Evolutionary conservation across 2,888 invertebrate species (phyloP), one percentile per base, ranked within the genome.

Genomic region (Hofmannophila pseudospretella): DNA sequence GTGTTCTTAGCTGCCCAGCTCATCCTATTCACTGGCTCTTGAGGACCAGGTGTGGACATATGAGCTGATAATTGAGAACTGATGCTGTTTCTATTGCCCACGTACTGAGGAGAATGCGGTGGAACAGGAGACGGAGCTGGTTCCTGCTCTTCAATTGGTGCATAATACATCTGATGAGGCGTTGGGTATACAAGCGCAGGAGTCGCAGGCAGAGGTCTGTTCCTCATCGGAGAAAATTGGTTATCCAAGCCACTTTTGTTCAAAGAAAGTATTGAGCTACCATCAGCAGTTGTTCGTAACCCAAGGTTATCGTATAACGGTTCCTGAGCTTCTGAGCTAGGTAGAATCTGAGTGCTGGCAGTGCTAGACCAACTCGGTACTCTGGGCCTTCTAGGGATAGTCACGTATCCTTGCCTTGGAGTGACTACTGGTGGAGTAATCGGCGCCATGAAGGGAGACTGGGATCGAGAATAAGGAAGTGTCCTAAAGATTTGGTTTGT

Each of bases 231-330:
- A 34, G 78, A 89, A 46, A 84, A 86, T 32, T 72, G 86, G 8
- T 66, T 72, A 53, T 89, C 87, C 42, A 89, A 68, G 5, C 90
- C 90, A 13, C 91, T 86, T 77, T 94, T 94, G 67, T 94, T 94
- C 38, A 96, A 69, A 37, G 94, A 94, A 20, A 94, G 75, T 7
- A 91, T 91, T 2, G 94, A 94, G 64, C 93, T 94, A n/a, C 96
- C 96, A 46, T 94, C 93, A 10, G 94, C 95, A 10, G 96, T 95
- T 10, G 95, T 95, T 34, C 96, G 89, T 10, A 93, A 77, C 0
- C 96, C 96, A 31, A 96, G 79, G 67, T 96, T 96, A 64, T 96
- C 96, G 66, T 96, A 96, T 13, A 96, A 89, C 0, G 96, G 96
- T 59, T 95, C 94, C 38, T 90, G 88, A 16, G 89, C 81, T 51